Evolutionary conservation across 92 coral and sea anemone species (phyloP).

Genomic region (Desmophyllum pertusum): DNA sequence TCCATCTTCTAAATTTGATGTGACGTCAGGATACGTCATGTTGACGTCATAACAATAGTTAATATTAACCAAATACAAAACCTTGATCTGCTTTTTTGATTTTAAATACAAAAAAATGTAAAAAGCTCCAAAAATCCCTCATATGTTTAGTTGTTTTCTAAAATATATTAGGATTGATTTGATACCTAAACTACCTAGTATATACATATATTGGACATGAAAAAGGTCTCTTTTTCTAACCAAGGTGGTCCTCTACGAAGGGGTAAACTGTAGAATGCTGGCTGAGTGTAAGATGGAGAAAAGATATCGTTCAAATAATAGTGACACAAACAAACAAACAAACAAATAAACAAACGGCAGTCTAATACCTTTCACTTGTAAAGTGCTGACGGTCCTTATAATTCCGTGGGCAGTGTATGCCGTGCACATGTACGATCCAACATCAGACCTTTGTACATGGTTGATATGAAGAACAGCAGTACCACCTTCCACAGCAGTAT

Average conservation of each 20-base stretch:
- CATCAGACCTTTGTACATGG: not conserved
- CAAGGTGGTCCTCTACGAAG: not conserved
- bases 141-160: not conserved
- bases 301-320: no score
- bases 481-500: not conserved
- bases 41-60: not conserved
- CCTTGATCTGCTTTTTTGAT: not conserved
- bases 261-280: no score
- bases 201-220: not conserved
- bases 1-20: not conserved
- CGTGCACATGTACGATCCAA: slow-evolving; percentile 18
- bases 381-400: not conserved
- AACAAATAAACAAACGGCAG: no score
- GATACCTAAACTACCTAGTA: not conserved
- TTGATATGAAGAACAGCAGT: slow-evolving; percentile 7
- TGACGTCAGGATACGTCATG: not conserved
- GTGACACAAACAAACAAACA: no score
- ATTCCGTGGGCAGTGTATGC: slow-evolving; percentile 1
- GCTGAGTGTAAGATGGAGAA: no score
- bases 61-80: no score
- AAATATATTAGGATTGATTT: not conserved
- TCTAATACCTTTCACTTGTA: slow-evolving; percentile 10
- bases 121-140: no score
- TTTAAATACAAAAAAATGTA: not conserved
- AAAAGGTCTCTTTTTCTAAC: not conserved